Evolutionary conservation across 2,797 vertebrate genomes (phyloP).

Genomic region (Tolypeutes matacus): DNA sequence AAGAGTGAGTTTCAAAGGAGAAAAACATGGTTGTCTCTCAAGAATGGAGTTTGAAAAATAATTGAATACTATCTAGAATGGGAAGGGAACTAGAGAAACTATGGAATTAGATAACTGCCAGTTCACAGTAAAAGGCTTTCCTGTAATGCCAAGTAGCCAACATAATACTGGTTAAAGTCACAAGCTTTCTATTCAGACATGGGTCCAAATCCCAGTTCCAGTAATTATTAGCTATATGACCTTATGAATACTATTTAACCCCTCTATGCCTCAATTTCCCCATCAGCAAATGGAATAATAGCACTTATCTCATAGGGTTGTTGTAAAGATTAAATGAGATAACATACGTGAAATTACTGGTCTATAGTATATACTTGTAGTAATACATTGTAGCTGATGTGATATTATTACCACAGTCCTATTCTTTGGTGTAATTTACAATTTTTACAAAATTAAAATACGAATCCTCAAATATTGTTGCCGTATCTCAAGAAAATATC

Average conservation of each 20-base stretch:
- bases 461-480: neutral
- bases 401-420: neutral
- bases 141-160: neutral
- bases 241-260: slow-evolving; percentile 2
- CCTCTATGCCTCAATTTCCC: slow-evolving; percentile 18
- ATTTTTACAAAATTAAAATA: slow-evolving; percentile 56
- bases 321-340: slow-evolving; percentile 18
- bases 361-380: neutral
- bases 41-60: slow-evolving; percentile 14
- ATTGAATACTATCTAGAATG: slow-evolving; percentile 12
- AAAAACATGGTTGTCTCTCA: slow-evolving; percentile 16
- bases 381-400: neutral
- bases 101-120: neutral
- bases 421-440: neutral
- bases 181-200: neutral
- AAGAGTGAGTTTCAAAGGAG: slow-evolving; percentile 24
- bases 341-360: neutral
- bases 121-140: neutral
- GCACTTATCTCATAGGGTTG: neutral
- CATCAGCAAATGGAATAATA: slow-evolving; percentile 37
- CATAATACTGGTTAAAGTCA: neutral
- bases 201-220: slow-evolving; percentile 10
- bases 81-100: neutral
- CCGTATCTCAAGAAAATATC: slow-evolving; percentile 8
- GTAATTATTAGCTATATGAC: neutral